Evolutionary conservation across 1,140 invertebrate genomes (phyloP).

Genomic region (Antheraea pernyi): DNA sequence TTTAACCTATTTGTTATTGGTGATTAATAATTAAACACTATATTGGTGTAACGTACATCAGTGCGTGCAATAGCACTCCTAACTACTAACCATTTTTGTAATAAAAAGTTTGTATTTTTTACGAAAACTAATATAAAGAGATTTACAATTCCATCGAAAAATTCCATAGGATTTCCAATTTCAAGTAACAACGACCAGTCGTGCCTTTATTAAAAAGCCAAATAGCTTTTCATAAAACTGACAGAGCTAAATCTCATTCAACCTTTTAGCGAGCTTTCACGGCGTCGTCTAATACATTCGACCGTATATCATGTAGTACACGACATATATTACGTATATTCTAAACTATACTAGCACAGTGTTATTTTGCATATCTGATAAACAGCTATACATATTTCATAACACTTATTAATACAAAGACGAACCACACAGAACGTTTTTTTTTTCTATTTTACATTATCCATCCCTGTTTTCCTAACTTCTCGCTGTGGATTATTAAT

Average conservation of each 20-base stretch:
- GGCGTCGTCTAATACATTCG: constrained; percentile 15
- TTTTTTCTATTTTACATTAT: constrained; percentile 58
- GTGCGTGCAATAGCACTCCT: constrained; percentile 77
- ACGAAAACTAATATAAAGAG: neutral
- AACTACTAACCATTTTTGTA: constrained; percentile 46
- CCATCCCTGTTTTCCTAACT: constrained; percentile 78
- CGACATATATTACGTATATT: constrained; percentile 45
- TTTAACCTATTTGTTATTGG: constrained; percentile 48
- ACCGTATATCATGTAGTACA: constrained; percentile 38
- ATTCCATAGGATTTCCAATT: constrained; percentile 9
- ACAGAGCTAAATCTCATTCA: constrained; percentile 51
- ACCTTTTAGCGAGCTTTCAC: constrained; percentile 63
- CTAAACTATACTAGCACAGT: constrained; percentile 63
- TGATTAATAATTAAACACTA: constrained; percentile 48
- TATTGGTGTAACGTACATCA: constrained; percentile 68
- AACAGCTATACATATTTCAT: constrained; percentile 70
- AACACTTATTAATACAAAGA: constrained; percentile 74
- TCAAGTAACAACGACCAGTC: neutral
- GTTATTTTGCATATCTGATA: constrained; percentile 39
- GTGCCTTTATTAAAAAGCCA: neutral
- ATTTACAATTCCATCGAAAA: constrained; percentile 14
- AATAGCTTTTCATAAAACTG: constrained; percentile 13
- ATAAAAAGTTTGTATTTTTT: neutral
- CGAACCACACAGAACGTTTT: constrained; percentile 68
- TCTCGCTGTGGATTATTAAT: constrained; percentile 69